Percentiles rank a stretch among this genome's conserved stretches.
These are phyloP conservation scores for Manis crassicaudata DNA, from an alignment of 2,797 vertebrate genomes.

Conservation along the genomic window DNA sequence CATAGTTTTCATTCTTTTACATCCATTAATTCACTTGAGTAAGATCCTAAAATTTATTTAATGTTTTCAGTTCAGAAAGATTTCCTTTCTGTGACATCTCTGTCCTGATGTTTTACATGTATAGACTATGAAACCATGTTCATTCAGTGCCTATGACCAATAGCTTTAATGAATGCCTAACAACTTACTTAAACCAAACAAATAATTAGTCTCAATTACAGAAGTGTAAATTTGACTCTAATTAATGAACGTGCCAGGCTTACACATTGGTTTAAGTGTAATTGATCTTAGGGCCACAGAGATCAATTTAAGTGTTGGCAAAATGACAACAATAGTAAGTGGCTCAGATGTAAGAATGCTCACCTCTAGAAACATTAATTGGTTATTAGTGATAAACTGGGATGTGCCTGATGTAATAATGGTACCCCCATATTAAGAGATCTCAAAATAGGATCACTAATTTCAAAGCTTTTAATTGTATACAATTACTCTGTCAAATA, in stretches of 20 bases:
- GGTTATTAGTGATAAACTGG: conserved; percentile 67
- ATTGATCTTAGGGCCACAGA: conserved; percentile 70
- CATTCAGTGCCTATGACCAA: conserved; percentile 30
- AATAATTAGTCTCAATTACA: conserved; percentile 80
- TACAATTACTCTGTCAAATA: conserved; percentile 59
- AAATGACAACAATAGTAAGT: conserved; percentile 66
- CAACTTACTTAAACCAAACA: conserved; percentile 71
- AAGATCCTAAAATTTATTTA: conserved; percentile 30
- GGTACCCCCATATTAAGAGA: conserved; percentile 51
- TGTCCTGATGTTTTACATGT: neutral
- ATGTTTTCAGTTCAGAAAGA: neutral
- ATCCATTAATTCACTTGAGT: neutral
- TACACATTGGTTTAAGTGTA: conserved; percentile 71
- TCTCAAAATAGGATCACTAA: conserved; percentile 63
- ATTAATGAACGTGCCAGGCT: conserved; percentile 60
- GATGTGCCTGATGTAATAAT: conserved; percentile 56
- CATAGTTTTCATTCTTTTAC: conserved; percentile 15
- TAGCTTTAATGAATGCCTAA: conserved; percentile 66
- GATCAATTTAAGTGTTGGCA: conserved; percentile 71
- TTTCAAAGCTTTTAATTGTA: conserved; percentile 64
- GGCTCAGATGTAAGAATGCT: conserved; percentile 53
- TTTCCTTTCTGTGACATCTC: conserved; percentile 26
- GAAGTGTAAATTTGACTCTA: conserved; percentile 74
- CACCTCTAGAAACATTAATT: conserved; percentile 67
- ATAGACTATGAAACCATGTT: conserved; percentile 53